Conservation (phyloP, 2,113 vertebrate species). For the Petaurus breviceps region DNA sequence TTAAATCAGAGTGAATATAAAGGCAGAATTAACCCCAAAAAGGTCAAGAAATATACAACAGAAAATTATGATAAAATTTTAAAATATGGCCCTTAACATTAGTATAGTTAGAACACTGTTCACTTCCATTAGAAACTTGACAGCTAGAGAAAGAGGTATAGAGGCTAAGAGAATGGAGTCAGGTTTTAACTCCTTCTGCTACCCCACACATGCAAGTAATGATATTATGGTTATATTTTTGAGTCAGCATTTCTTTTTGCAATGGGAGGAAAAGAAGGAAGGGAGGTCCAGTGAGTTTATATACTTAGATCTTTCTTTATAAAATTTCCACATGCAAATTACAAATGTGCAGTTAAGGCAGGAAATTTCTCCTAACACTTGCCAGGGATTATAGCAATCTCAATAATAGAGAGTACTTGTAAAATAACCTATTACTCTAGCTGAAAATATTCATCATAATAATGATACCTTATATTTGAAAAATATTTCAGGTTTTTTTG, state of each 20-base stretch:
- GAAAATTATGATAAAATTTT: conserved; percentile 8
- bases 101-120: neutral
- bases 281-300: neutral
- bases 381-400: neutral
- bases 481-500: too few species aligned
- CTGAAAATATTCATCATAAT: neutral
- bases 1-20: neutral
- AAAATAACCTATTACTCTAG: neutral
- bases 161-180: neutral
- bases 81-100: neutral
- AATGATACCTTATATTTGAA: too few species aligned
- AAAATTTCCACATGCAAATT: neutral
- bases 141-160: neutral
- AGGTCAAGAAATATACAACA: neutral
- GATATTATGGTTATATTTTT: neutral
- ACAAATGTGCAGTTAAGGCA: neutral
- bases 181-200: neutral
- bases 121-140: neutral
- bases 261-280: neutral
- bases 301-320: neutral
- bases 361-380: neutral
- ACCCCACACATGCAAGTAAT: neutral
- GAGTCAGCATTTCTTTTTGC: neutral
- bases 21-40: neutral
- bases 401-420: neutral